Conservation (phyloP, 2,113 vertebrate species). For the Daboia siamensis region DNA sequence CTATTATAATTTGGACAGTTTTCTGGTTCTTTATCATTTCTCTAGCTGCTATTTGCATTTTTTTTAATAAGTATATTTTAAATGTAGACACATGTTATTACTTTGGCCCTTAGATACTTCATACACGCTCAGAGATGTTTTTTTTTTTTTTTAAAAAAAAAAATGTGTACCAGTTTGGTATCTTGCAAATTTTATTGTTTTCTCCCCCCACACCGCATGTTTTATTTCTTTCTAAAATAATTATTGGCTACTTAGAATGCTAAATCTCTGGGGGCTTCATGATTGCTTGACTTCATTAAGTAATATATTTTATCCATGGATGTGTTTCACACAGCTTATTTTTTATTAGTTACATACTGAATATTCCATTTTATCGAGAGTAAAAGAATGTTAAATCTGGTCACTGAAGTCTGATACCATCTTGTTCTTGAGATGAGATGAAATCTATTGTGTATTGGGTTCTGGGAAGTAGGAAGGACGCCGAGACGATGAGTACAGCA, state of each 20-base stretch:
- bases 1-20: not conserved
- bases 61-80: not conserved
- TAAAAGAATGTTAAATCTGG: not conserved
- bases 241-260: not conserved
- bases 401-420: not conserved
- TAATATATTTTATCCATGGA: constrained; percentile 13
- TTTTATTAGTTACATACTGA: not conserved
- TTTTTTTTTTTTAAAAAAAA: not conserved
- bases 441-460: too few relatives aligned
- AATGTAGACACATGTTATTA: not conserved
- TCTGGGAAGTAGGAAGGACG: too few relatives aligned
- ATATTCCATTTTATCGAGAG: not conserved
- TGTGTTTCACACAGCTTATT: not conserved
- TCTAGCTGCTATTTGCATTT: not conserved
- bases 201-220: not conserved
- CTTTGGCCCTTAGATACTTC: not conserved
- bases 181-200: not conserved
- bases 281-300: not conserved
- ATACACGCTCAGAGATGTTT: not conserved
- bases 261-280: not conserved
- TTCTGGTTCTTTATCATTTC: not conserved
- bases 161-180: not conserved
- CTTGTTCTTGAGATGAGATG: not conserved
- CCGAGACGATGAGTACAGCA: too few relatives aligned
- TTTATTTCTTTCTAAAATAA: not conserved